phyloP scores from a whole-genome alignment of 1,140 invertebrate genomes.

The Galleria mellonella region DNA sequence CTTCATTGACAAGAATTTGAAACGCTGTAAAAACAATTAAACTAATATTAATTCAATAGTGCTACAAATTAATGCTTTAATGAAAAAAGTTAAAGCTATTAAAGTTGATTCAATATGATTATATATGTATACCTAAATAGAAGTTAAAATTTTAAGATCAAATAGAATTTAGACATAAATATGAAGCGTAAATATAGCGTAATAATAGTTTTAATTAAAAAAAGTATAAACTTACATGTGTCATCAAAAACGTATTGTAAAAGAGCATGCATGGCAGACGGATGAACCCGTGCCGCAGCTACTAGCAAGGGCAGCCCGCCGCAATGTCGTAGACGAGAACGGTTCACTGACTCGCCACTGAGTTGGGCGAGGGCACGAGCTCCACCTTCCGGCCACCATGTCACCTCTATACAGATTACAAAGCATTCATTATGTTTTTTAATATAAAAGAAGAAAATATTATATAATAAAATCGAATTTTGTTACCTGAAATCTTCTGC shows the following conservation, averaged over 20 bases:
- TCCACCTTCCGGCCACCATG: slow-evolving; percentile 53
- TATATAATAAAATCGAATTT: slow-evolving; percentile 3
- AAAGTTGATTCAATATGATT: too few relatives aligned
- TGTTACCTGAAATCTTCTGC: slow-evolving; percentile 49
- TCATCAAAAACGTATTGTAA: slow-evolving; percentile 67
- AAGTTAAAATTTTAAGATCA: too few relatives aligned
- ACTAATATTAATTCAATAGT: too few relatives aligned
- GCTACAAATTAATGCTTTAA: too few relatives aligned
- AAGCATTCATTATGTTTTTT: neutral
- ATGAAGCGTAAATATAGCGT: too few relatives aligned
- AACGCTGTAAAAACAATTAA: slow-evolving; percentile 43
- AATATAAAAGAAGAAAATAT: too few relatives aligned
- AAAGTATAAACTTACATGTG: slow-evolving; percentile 52
- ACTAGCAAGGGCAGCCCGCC: slow-evolving; percentile 55
- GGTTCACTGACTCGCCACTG: slow-evolving; percentile 60
- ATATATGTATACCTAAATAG: too few relatives aligned
- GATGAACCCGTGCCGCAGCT: slow-evolving; percentile 34
- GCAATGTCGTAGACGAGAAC: slow-evolving; percentile 51
- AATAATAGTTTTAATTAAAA: too few relatives aligned
- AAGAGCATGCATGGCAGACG: slow-evolving; percentile 47
- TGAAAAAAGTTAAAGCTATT: too few relatives aligned
- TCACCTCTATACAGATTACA: slow-evolving; percentile 28
- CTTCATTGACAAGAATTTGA: slow-evolving; percentile 59
- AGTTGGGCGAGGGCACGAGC: slow-evolving; percentile 51
- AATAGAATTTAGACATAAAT: too few relatives aligned